Base-by-base conservation (phyloP, 2,113 vertebrate species). In the Laticauda colubrina region DNA sequence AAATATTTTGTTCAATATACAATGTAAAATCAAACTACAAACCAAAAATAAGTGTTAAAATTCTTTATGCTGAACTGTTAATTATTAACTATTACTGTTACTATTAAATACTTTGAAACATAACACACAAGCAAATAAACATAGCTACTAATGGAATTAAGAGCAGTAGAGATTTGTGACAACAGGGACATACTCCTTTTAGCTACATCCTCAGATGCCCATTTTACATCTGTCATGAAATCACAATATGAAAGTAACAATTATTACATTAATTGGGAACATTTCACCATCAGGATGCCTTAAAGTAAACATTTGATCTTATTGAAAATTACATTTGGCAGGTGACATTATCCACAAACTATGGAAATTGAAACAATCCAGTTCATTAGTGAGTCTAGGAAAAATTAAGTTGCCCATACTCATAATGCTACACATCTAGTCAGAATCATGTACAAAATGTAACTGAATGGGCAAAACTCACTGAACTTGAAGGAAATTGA, bases 181-280 rank as follows among this genome's bases (percentile, higher is more conserved):
- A 59, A 26, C 57, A 59, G 8, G 24, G 23, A 54, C 87, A 6
- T 89, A 93, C 12, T 1, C 23, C 55, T 75, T 88, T 43, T 34
- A 89, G 90, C n/a, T 87, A n/a, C 55, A 64, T 75, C 90, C 23
- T 48, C 57, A 24, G 23, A 89, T 21, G 9, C 15, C 57, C 53
- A 55, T 89, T 55, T 55, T 93, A 54, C 4, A 24, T 21, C 48
- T 85, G 55, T 11, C 89, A 85, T 89, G 69, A 86, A 91, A 89
- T 85, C 45, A 85, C 26, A 89, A 8, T 14, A 21, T 34, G 21
- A 5, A 54, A 59, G 57, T 48, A 89, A 85, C 9, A 11, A 91
- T 48, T 56, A 93, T 89, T 91, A 93, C 20, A 39, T 85, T 89
- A 85, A 91, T n/a, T 90, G 43, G 69, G 29, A 91, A 88, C 53